Evolutionary conservation across 1,140 invertebrate species (phyloP).

Genomic region (Rhynchophorus ferrugineus): DNA sequence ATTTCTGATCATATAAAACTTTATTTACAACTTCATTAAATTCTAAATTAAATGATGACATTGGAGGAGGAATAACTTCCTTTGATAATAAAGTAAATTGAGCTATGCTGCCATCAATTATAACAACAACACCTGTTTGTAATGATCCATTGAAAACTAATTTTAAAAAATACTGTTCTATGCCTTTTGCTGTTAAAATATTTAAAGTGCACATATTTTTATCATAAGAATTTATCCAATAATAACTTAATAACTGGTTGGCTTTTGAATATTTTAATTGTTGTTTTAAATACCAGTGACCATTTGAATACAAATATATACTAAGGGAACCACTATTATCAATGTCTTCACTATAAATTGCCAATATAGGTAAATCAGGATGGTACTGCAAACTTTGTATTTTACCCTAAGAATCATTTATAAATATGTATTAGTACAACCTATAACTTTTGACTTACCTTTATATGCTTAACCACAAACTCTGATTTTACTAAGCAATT

Average conservation of each 20-base stretch:
- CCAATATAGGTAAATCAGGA: conserved; percentile 21
- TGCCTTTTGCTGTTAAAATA: conserved; percentile 16
- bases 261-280: conserved; percentile 15
- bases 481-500: conserved; percentile 25
- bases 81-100: conserved; percentile 23
- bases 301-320: conserved; percentile 23
- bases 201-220: conserved; percentile 14
- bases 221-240: conserved; percentile 18
- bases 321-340: conserved; percentile 10
- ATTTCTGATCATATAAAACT: conserved; percentile 12
- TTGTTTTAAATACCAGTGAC: conserved; percentile 28
- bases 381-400: conserved; percentile 24
- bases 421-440: too few species aligned
- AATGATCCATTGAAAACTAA: conserved; percentile 13
- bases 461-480: conserved; percentile 15
- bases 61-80: conserved; percentile 25
- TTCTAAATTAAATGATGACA: conserved; percentile 4
- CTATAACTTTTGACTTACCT: conserved; percentile 20
- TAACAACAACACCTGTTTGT: conserved; percentile 14
- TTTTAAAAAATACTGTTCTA: conserved; percentile 17
- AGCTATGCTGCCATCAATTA: conserved; percentile 23
- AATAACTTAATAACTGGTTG: conserved; percentile 15
- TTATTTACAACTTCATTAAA: conserved; percentile 24
- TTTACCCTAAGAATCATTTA: conserved; percentile 22
- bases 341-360: conserved; percentile 10